Percentiles rank a stretch among this genome's conserved stretches.
phyloP scores from a whole-genome alignment of 1,140 invertebrate species.

The Trichoplusia ni region DNA sequence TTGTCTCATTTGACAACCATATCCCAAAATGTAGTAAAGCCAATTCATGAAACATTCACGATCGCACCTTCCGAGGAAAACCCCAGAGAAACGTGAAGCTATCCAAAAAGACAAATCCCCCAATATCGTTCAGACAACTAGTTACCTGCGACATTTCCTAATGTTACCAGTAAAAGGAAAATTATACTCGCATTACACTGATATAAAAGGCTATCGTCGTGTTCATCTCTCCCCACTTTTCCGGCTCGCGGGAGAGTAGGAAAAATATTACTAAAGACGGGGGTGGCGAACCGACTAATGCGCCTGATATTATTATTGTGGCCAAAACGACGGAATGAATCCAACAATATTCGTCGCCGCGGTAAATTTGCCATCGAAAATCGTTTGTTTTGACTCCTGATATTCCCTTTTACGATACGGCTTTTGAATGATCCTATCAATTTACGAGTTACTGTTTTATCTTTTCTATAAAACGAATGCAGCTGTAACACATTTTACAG shows the following conservation, averaged over 20 bases:
- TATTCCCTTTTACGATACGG: neutral
- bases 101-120: neutral
- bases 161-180: conserved; percentile 39
- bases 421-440: neutral
- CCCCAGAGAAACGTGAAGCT: neutral
- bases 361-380: conserved; percentile 38
- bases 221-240: conserved; percentile 59
- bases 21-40: too few relatives aligned
- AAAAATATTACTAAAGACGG: conserved; percentile 34
- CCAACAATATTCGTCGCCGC: conserved; percentile 26
- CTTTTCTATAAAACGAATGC: too few relatives aligned
- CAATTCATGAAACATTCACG: too few relatives aligned
- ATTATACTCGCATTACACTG: conserved; percentile 52
- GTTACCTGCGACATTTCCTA: conserved; percentile 26
- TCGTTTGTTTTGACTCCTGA: neutral
- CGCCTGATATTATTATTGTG: conserved; percentile 60
- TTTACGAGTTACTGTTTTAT: too few relatives aligned
- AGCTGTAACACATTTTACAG: neutral
- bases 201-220: conserved; percentile 57
- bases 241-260: conserved; percentile 43
- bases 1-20: too few relatives aligned
- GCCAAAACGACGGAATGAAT: conserved; percentile 60
- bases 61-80: too few relatives aligned
- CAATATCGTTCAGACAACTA: conserved; percentile 1
- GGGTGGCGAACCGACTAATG: conserved; percentile 62